A percentile compares a stretch with the other conserved stretches of the same genome.
phyloP scores from a whole-genome alignment of 2,888 invertebrate genomes.

The Orchestes rusci region DNA sequence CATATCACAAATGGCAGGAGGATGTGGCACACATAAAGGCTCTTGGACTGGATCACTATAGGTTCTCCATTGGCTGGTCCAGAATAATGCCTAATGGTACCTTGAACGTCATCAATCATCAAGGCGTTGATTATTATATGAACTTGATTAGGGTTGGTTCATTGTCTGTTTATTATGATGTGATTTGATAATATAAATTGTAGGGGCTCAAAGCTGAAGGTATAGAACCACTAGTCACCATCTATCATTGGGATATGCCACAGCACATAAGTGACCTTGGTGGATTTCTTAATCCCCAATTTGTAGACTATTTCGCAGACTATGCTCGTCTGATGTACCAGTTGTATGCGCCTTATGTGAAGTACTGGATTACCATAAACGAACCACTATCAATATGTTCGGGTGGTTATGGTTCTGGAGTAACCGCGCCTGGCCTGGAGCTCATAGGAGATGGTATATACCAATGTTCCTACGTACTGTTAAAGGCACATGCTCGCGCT shows the following conservation, averaged over 20 bases:
- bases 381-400: slow-evolving; percentile 9
- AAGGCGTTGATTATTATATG: slow-evolving; percentile 14
- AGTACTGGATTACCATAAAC: slow-evolving; percentile 34
- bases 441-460: slow-evolving; percentile 12
- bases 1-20: slow-evolving; percentile 20
- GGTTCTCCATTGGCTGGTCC: slow-evolving; percentile 20
- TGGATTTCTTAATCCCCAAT: slow-evolving; percentile 48
- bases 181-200: not conserved
- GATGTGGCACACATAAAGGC: slow-evolving; percentile 12
- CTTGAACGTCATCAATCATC: slow-evolving; percentile 12
- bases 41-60: slow-evolving; percentile 11
- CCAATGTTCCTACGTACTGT: slow-evolving; percentile 10
- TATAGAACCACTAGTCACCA: slow-evolving; percentile 46
- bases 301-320: slow-evolving; percentile 53
- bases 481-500: slow-evolving; percentile 16
- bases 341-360: slow-evolving; percentile 40
- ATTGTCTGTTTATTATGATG: not conserved
- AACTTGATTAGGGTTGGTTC: slow-evolving; percentile 48
- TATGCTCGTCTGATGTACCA: slow-evolving; percentile 50
- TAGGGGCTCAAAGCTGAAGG: slow-evolving; percentile 2
- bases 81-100: slow-evolving; percentile 20
- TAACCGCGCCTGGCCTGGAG: slow-evolving; percentile 6
- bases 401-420: slow-evolving; percentile 9
- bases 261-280: slow-evolving; percentile 43
- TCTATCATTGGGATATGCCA: slow-evolving; percentile 52